Conservation (phyloP, 1,140 invertebrate genomes). For the Ditylenchus dipsaci region DNA sequence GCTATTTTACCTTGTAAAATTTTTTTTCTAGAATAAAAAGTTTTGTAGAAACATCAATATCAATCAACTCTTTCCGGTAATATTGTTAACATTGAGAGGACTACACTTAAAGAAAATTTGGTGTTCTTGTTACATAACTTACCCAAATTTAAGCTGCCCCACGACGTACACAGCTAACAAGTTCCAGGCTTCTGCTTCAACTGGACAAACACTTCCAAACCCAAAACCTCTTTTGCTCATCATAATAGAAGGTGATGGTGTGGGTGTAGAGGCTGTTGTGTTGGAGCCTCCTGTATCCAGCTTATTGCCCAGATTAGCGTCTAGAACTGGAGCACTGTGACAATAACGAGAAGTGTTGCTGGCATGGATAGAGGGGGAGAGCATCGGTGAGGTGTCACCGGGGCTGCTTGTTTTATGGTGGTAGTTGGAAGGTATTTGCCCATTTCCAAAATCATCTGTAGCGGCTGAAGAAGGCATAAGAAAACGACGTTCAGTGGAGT, state of each 20-base stretch:
- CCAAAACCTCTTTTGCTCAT: background rate
- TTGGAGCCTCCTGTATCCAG: background rate
- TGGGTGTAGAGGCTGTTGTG: conserved; percentile 3
- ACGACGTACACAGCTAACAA: conserved; percentile 33
- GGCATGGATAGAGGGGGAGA: background rate
- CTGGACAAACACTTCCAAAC: conserved; percentile 27
- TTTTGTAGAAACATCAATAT: no score
- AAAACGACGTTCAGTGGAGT: conserved; percentile 21
- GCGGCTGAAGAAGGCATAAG: conserved; percentile 20
- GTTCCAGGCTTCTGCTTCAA: conserved; percentile 33
- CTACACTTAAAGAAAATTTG: no score
- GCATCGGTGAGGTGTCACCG: background rate
- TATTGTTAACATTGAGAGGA: no score
- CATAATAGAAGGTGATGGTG: background rate
- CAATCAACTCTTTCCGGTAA: no score
- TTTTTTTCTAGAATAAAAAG: no score
- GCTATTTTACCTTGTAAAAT: no score
- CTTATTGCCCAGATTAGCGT: background rate
- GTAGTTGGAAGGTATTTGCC: background rate
- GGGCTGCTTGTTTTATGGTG: background rate
- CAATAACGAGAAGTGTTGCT: background rate
- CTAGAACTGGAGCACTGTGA: no score
- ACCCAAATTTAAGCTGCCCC: conserved; percentile 28
- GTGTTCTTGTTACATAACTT: background rate
- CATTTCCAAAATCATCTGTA: background rate